Conservation (phyloP, 2,113 vertebrate species). For the Tetraodon nigroviridis region DNA sequence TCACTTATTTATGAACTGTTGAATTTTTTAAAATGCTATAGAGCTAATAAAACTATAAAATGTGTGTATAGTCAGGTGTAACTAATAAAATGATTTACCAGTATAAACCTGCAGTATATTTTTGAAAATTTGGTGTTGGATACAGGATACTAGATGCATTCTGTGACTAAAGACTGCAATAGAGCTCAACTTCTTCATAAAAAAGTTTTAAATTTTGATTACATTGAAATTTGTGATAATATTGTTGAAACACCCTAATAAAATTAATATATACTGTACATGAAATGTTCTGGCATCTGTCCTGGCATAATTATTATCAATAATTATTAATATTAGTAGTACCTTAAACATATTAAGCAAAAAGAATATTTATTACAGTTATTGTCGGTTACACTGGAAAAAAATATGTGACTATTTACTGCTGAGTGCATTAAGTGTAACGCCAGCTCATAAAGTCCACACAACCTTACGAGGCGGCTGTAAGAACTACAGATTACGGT, state of each 20-base stretch:
- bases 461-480: neutral
- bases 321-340: no score
- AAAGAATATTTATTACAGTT: no score
- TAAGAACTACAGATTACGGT: constrained; percentile 49
- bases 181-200: constrained; percentile 1
- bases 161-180: constrained; percentile 36
- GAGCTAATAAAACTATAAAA: neutral
- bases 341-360: no score
- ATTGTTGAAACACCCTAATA: constrained; percentile 49
- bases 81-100: constrained; percentile 30
- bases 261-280: constrained; percentile 53
- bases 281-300: constrained; percentile 1
- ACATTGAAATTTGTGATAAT: constrained; percentile 38
- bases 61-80: constrained; percentile 10
- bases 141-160: neutral
- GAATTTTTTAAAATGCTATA: constrained; percentile 19
- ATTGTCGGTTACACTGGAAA: no score
- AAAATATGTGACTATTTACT: no score
- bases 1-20: constrained; percentile 44
- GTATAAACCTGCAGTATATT: constrained; percentile 34
- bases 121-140: neutral
- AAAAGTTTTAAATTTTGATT: neutral
- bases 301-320: no score
- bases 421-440: no score
- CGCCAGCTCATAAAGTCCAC: neutral